Base-by-base conservation (phyloP, 2,797 vertebrate genomes). In the Australoheros facetus region DNA sequence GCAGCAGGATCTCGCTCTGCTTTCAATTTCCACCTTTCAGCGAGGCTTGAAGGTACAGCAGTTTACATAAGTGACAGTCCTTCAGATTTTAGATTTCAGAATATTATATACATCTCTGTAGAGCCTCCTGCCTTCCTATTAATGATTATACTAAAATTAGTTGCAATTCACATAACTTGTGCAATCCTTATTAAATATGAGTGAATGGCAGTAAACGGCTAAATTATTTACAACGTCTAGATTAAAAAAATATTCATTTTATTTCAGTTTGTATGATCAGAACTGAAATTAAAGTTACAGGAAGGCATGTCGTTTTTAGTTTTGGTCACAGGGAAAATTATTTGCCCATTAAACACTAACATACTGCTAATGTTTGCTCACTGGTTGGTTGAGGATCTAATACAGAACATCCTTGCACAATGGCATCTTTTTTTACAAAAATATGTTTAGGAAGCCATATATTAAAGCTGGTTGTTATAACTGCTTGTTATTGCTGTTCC, bases 1-100 rank as follows among this genome's bases (percentile, higher is more conserved):
- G 86, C 98, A 99, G 90, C 98, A 99, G 91, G 98, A 99, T 85
- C 91, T 99, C 58, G 98, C 98, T 59, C 90, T 99, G 73, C 96
- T 99, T 55, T 99, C 98, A 79, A 99, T 99, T 86, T 99, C 98
- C 77, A 99, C 98, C 10, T 99, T 99, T 89, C 98, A 99, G 90
- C 93, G 98, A 26, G 98, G 98, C 60, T 91, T 99, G 62, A 98
- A 98, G 97, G 97, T 98, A 85, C 75, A 7, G 13, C 56, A 72
- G 26, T 14, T 73, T 77, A 60, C 2, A 42, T 26, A 2, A 26
- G 1, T 7, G 5, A 34, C 2, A 6, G 0, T 21, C 19, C 45
- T 26, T 66, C 42, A 12, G 51, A 51, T 51, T 45, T 51, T 17
- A 51, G 23, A 66, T 51, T 69, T 66, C 13, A 48, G 48, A 23